Evolutionary conservation across 2,888 invertebrate genomes (phyloP).

Genomic region (Pelosia muscerda): DNA sequence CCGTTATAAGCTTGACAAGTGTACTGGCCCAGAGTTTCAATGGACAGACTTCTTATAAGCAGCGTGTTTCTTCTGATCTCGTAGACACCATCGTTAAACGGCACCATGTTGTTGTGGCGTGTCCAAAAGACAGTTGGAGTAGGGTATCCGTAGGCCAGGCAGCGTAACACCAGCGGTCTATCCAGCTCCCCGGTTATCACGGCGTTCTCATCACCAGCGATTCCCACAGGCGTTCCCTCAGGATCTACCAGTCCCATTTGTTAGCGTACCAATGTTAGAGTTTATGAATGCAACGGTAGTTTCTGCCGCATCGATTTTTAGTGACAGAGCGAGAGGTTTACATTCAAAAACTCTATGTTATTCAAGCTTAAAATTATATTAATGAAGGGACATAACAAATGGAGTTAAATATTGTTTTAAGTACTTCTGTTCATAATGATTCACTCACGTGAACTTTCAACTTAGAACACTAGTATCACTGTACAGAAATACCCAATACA

Average conservation of each 20-base stretch:
- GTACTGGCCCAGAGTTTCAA: slow-evolving; percentile 93
- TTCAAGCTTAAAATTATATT: slow-evolving; percentile 58
- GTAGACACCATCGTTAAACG: slow-evolving; percentile 89
- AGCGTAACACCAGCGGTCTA: slow-evolving; percentile 90
- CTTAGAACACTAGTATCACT: slow-evolving; percentile 1
- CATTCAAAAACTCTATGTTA: slow-evolving; percentile 71
- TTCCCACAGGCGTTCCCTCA: slow-evolving; percentile 86
- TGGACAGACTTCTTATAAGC: slow-evolving; percentile 89
- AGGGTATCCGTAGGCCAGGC: slow-evolving; percentile 94
- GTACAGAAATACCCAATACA: slow-evolving; percentile 58
- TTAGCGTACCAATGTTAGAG: slow-evolving; percentile 55
- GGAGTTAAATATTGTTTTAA: slow-evolving; percentile 53
- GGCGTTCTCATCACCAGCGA: slow-evolving; percentile 89
- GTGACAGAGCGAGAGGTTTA: slow-evolving; percentile 34
- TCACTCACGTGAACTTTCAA: slow-evolving; percentile 10
- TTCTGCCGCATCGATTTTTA: slow-evolving; percentile 25
- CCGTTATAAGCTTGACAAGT: slow-evolving; percentile 97
- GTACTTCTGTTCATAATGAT: slow-evolving; percentile 43
- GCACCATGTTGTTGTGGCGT: slow-evolving; percentile 91
- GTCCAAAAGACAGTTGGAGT: slow-evolving; percentile 94
- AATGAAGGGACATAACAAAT: slow-evolving; percentile 62
- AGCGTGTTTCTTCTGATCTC: slow-evolving; percentile 92
- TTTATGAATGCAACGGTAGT: slow-evolving; percentile 54
- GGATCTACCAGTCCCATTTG: slow-evolving; percentile 80
- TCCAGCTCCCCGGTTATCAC: slow-evolving; percentile 90